Evolutionary conservation across 2,888 invertebrate genomes (phyloP), one percentile per base, ranked within the genome.

Genomic region (Marronus borbonicus): DNA sequence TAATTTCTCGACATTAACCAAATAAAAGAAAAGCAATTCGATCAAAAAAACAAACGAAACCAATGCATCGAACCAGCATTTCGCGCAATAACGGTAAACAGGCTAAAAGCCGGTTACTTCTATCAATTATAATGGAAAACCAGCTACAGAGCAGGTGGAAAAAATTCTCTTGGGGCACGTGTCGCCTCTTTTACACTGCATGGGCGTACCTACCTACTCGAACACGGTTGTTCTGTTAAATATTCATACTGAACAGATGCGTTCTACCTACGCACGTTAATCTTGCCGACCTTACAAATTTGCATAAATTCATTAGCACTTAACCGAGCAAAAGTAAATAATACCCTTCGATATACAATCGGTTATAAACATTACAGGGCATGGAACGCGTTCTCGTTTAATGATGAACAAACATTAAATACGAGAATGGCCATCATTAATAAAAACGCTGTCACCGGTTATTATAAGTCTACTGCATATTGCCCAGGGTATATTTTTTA

Each of bases 141-240:
- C 55, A 55, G 55, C 20, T 55, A 55, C 55, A 20, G 20, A 55
- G 55, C 55, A 55, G 55, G 55, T 55, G 55, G 20, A 17, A 55
- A 55, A 55, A 10, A 55, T 20, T 7, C 10, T 17, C 55, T 55
- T 55, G 20, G 5, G 55, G 55, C 55, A 55, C 55, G 55, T 55
- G 55, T 55, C 55, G 55, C 55, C 4, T 55, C 55, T 55, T 55
- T 17, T 55, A 55, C 52, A 55, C 55, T 55, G 7, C 20, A 20
- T 2, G 44, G 44, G n/a, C 10, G 39, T 39, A 39, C 5, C 39
- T 39, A 39, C 39, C 55, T 55, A 20, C 55, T 55, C 8, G 44
- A 44, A 55, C 55, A 55, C 17, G 17, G 17, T 55, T 55, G 55
- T 55, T 55, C 55, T 55, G 55, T 55, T 55, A 55, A 55, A 55